Evolutionary conservation across 1,140 invertebrate species (phyloP).

Genomic region (Meloidogyne chitwoodi): DNA sequence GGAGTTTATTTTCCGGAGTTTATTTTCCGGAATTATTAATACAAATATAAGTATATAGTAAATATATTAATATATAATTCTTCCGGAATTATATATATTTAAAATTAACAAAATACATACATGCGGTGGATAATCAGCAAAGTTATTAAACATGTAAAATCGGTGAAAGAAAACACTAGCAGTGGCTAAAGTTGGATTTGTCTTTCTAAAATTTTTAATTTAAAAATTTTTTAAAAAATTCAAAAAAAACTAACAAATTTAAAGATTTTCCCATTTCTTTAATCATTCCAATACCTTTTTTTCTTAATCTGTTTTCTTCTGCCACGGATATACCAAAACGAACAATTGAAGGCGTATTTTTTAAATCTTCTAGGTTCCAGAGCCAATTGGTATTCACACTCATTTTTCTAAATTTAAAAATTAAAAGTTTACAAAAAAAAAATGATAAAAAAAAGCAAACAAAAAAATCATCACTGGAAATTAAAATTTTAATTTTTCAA

Average conservation of each 20-base stretch:
- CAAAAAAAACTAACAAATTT: conserved; percentile 44
- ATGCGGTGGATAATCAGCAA: conserved; percentile 87
- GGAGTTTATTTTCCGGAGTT: no score
- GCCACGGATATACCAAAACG: conserved; percentile 28
- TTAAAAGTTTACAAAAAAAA: no score
- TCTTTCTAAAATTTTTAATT: conserved; percentile 37
- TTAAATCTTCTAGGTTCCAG: conserved; percentile 30
- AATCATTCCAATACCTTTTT: conserved; percentile 46
- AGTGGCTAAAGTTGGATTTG: conserved; percentile 77
- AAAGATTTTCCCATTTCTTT: conserved; percentile 44
- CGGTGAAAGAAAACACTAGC: conserved; percentile 95
- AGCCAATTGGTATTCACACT: conserved; percentile 38
- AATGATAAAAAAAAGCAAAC: neutral
- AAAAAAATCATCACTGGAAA: neutral
- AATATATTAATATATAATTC: no score
- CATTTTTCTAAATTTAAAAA: conserved; percentile 41
- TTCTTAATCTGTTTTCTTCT: conserved; percentile 40
- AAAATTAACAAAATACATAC: conserved; percentile 61
- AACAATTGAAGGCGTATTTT: conserved; percentile 46
- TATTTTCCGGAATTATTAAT: no score
- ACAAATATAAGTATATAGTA: no score
- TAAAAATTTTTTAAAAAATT: conserved; percentile 13
- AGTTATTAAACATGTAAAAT: conserved; percentile 98
- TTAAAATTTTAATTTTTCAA: neutral
- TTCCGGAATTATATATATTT: no score